Percentiles rank a stretch among this genome's conserved stretches.
These are phyloP conservation scores for Merluccius polli DNA, from an alignment of 2,797 vertebrate species.

Conservation along the genomic window DNA sequence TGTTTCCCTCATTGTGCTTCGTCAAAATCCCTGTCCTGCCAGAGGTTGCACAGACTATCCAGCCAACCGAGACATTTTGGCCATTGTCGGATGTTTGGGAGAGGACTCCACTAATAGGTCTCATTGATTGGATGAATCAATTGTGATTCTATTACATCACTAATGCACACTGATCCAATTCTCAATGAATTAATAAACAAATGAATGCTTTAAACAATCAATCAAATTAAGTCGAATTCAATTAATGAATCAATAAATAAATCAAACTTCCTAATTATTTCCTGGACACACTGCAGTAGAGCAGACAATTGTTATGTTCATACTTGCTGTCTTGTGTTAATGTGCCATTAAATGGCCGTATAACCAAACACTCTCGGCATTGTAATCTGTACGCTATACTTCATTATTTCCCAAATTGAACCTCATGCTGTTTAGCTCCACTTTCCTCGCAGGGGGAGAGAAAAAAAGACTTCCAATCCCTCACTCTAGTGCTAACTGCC, in stretches of 20 bases:
- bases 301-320: too few species aligned
- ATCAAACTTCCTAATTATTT: not conserved
- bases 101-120: not conserved
- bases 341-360: too few species aligned
- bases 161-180: not conserved
- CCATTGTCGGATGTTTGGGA: not conserved
- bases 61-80: not conserved
- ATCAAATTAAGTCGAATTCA: not conserved
- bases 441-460: too few species aligned
- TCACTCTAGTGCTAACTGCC: too few species aligned
- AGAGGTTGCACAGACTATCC: not conserved
- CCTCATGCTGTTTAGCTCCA: too few species aligned
- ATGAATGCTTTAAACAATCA: not conserved
- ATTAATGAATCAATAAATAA: not conserved
- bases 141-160: not conserved
- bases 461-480: too few species aligned
- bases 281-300: too few species aligned
- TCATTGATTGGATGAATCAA: not conserved
- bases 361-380: too few species aligned
- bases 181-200: not conserved
- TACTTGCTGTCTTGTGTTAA: too few species aligned
- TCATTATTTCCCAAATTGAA: too few species aligned
- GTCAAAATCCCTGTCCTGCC: conserved; percentile 34
- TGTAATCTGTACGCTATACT: too few species aligned
- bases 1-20: conserved; percentile 50